Evolutionary conservation across 2,888 invertebrate species (phyloP).

Genomic region (Copidosoma aretas): DNA sequence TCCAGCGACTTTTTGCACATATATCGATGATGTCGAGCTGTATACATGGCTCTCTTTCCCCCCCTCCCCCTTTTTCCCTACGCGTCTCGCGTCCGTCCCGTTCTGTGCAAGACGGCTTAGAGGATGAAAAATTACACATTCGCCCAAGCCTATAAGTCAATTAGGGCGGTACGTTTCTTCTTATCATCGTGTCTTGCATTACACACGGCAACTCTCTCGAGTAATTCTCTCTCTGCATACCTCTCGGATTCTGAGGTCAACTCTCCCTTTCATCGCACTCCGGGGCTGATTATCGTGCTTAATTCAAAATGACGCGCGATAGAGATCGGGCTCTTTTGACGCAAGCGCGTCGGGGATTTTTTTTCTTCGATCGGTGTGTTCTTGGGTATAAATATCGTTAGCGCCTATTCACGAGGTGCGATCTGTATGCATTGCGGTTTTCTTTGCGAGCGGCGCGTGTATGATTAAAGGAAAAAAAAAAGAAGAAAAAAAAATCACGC

Average conservation of each 20-base stretch:
- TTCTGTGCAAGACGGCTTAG: neutral
- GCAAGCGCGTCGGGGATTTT: no score
- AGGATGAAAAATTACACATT: slow-evolving; percentile 1
- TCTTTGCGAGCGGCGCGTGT: no score
- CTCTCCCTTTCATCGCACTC: neutral
- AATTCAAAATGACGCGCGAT: neutral
- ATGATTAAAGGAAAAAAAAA: no score
- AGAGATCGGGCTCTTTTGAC: no score
- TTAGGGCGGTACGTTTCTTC: neutral
- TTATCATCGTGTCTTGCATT: neutral
- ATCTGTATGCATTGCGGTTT: no score
- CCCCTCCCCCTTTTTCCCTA: neutral
- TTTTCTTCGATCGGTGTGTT: no score
- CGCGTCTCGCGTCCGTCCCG: neutral
- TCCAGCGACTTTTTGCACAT: no score
- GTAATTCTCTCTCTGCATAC: neutral
- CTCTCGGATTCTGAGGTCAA: neutral
- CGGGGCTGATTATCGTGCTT: neutral
- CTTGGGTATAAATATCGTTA: no score
- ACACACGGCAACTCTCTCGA: neutral
- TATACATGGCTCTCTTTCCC: neutral
- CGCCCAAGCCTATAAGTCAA: neutral
- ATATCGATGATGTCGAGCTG: no score
- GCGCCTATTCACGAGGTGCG: no score
- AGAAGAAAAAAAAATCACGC: no score